phyloP scores from a whole-genome alignment of 2,113 vertebrate genomes.

The Ibidorhyncha struthersii region DNA sequence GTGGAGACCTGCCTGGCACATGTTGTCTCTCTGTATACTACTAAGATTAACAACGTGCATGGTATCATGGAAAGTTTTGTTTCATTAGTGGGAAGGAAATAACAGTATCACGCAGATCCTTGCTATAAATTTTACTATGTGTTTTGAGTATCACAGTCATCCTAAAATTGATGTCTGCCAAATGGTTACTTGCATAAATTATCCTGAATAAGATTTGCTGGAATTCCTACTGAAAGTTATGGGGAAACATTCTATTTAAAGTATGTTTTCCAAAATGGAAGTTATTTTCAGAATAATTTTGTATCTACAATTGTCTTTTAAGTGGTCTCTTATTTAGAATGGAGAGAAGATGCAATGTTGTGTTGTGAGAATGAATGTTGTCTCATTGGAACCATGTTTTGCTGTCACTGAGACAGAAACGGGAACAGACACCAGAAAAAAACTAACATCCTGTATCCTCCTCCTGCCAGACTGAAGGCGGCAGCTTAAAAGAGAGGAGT shows the following conservation, averaged over 20 bases:
- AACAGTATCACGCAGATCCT: not conserved
- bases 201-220: not conserved
- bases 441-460: too few species aligned
- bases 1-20: not conserved
- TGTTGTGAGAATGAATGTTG: not conserved
- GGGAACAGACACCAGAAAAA: not conserved
- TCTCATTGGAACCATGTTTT: not conserved
- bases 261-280: not conserved
- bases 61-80: accelerated
- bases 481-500: too few species aligned
- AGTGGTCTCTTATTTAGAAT: not conserved
- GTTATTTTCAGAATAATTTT: not conserved
- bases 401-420: not conserved
- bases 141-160: not conserved
- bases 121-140: not conserved
- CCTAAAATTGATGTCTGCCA: not conserved
- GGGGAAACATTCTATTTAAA: not conserved
- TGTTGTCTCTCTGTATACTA: not conserved
- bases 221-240: not conserved
- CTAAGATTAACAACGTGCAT: not conserved
- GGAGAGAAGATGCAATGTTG: not conserved
- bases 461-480: too few species aligned
- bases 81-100: not conserved
- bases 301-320: not conserved
- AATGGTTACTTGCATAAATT: not conserved